Conservation (phyloP, 2,888 invertebrate species). For the Caenorhabditis angaria region DNA sequence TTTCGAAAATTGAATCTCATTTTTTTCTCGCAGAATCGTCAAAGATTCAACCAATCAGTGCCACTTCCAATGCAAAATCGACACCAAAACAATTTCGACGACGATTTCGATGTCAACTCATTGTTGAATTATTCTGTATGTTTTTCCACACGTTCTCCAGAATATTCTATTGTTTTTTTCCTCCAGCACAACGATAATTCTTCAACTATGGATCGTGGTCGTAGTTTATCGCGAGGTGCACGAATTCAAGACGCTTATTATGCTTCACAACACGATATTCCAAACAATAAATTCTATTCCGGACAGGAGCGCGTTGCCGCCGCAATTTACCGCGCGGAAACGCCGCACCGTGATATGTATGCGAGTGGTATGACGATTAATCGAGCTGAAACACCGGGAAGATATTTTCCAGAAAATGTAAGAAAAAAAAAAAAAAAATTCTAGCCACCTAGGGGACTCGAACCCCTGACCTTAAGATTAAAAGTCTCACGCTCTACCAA, state of each 20-base stretch:
- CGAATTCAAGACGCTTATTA: conserved; percentile 41
- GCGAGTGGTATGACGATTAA: conserved; percentile 47
- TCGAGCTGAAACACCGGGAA: conserved; percentile 49
- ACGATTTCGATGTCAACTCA: conserved; percentile 46
- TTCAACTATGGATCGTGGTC: conserved; percentile 34
- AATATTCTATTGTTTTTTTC: neutral
- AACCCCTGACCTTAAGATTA: conserved; percentile 55
- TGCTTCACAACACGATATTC: conserved; percentile 34
- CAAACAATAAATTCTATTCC: conserved; percentile 34
- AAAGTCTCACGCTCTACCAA: conserved; percentile 67
- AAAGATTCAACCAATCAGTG: conserved; percentile 40
- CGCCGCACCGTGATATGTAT: conserved; percentile 56
- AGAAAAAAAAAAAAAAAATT: neutral
- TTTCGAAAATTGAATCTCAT: too few species aligned
- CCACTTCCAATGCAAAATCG: conserved; percentile 28
- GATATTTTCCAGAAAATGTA: conserved; percentile 56
- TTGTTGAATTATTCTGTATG: conserved; percentile 26
- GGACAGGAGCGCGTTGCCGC: conserved; percentile 61
- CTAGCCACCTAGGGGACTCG: conserved; percentile 49
- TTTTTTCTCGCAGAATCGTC: conserved; percentile 16
- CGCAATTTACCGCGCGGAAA: conserved; percentile 60
- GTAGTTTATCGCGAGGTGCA: conserved; percentile 40
- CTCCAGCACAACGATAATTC: conserved; percentile 15
- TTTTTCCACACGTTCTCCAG: neutral
- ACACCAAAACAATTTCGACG: conserved; percentile 16